Evolutionary conservation across 2,113 vertebrate species (phyloP).

Genomic region (Ornithorhynchus anatinus): DNA sequence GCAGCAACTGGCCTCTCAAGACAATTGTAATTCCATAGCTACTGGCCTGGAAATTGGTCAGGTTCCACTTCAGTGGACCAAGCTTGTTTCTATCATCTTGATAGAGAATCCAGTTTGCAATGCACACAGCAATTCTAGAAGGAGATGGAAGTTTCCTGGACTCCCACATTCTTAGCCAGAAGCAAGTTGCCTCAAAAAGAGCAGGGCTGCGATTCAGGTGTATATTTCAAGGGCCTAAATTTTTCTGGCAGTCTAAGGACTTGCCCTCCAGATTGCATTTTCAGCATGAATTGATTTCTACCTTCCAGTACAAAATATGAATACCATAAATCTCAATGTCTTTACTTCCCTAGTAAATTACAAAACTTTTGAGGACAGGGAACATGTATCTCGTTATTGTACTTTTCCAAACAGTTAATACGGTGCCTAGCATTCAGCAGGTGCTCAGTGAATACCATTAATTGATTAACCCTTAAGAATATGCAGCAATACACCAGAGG

Average conservation of each 20-base stretch:
- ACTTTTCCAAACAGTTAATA: too few species aligned
- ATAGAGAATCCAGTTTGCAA: neutral
- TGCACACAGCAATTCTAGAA: neutral
- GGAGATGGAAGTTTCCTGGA: neutral
- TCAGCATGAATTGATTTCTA: neutral
- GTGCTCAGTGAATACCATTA: too few species aligned
- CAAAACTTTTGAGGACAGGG: too few species aligned
- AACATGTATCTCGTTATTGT: too few species aligned
- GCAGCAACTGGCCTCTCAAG: accelerated
- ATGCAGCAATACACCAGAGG: too few species aligned
- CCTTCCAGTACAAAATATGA: too few species aligned
- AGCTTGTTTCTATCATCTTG: neutral
- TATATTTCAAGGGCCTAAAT: neutral
- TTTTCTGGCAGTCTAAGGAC: neutral
- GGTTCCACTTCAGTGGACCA: neutral
- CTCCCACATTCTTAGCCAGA: neutral
- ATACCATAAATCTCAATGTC: too few species aligned
- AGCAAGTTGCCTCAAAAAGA: neutral
- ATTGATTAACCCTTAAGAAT: too few species aligned
- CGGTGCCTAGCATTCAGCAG: too few species aligned
- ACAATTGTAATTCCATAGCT: accelerated
- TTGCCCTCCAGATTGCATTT: neutral
- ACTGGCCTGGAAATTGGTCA: neutral
- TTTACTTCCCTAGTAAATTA: too few species aligned
- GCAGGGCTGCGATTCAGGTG: neutral